These are phyloP conservation scores for Whitmania pigra DNA, from an alignment of 1,140 invertebrate species.

Conservation along the genomic window DNA sequence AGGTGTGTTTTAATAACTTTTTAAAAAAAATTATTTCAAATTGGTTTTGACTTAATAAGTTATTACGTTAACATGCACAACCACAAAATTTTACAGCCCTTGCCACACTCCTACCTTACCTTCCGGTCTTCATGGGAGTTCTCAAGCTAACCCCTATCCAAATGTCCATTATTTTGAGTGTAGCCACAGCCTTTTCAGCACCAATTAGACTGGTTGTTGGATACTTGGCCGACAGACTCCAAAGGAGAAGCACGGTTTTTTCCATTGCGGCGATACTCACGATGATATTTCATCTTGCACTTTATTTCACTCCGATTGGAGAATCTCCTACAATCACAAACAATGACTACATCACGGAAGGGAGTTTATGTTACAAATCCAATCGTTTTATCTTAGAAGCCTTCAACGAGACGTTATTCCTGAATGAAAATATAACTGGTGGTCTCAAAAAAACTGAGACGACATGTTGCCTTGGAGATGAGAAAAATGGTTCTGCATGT, in stretches of 20 bases:
- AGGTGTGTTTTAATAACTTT: too few relatives aligned
- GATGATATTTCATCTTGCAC: not conserved
- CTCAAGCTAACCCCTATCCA: not conserved
- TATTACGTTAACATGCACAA: too few relatives aligned
- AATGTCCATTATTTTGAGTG: not conserved
- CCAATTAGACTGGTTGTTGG: not conserved
- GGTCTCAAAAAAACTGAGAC: too few relatives aligned
- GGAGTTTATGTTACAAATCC: too few relatives aligned
- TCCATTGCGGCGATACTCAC: not conserved
- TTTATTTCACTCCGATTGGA: not conserved
- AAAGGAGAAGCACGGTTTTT: not conserved
- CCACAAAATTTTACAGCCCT: not conserved
- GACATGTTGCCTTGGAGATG: too few relatives aligned
- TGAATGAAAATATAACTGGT: too few relatives aligned
- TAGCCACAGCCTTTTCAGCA: not conserved
- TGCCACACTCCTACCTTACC: not conserved
- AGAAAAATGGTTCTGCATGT: too few relatives aligned
- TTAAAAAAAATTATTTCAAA: too few relatives aligned
- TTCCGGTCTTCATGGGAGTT: not conserved
- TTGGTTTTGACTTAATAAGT: too few relatives aligned
- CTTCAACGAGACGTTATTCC: too few relatives aligned
- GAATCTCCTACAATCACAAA: not conserved
- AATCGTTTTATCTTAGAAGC: too few relatives aligned
- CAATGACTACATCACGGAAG: too few relatives aligned
- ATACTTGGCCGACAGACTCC: conserved; percentile 1